Evolutionary conservation across 2,888 invertebrate species (phyloP).

Genomic region (Plusia festucae): DNA sequence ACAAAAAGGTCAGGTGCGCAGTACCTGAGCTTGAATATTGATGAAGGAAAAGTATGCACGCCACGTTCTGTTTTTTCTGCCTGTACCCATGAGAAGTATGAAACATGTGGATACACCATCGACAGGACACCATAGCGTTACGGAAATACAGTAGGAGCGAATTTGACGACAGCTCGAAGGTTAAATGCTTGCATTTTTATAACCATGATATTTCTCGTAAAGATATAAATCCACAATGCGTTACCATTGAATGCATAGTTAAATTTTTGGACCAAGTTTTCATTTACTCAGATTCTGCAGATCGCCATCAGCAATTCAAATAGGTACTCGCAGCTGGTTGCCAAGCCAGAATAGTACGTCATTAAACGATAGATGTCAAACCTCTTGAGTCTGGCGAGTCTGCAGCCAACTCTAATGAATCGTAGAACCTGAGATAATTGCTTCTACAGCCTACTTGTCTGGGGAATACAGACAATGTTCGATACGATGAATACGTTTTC

Average conservation of each 20-base stretch:
- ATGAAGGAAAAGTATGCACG: slow-evolving; percentile 7
- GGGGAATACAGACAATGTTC: slow-evolving; percentile 27
- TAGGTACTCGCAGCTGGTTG: slow-evolving; percentile 26
- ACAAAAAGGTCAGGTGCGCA: neutral
- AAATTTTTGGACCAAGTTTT: neutral
- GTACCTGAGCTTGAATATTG: neutral
- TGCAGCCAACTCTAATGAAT: slow-evolving; percentile 36
- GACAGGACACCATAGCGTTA: neutral
- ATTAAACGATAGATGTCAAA: slow-evolving; percentile 31
- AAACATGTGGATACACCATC: neutral
- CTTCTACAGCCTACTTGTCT: slow-evolving; percentile 23
- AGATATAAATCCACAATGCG: neutral
- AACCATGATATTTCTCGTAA: neutral
- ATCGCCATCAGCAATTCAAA: slow-evolving; percentile 19
- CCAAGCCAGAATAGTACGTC: slow-evolving; percentile 26
- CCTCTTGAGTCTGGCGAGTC: slow-evolving; percentile 16
- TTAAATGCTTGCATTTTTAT: too few relatives aligned
- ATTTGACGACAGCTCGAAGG: neutral
- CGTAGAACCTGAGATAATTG: slow-evolving; percentile 33
- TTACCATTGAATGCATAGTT: neutral
- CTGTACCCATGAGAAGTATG: neutral
- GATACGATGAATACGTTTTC: neutral
- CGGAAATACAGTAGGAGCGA: neutral
- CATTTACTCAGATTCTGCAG: slow-evolving; percentile 9
- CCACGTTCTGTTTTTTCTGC: neutral